A percentile compares a stretch with the other conserved stretches of the same genome.
Evolutionary conservation across 2,888 invertebrate species (phyloP).

Genomic region (Stramonita haemastoma): DNA sequence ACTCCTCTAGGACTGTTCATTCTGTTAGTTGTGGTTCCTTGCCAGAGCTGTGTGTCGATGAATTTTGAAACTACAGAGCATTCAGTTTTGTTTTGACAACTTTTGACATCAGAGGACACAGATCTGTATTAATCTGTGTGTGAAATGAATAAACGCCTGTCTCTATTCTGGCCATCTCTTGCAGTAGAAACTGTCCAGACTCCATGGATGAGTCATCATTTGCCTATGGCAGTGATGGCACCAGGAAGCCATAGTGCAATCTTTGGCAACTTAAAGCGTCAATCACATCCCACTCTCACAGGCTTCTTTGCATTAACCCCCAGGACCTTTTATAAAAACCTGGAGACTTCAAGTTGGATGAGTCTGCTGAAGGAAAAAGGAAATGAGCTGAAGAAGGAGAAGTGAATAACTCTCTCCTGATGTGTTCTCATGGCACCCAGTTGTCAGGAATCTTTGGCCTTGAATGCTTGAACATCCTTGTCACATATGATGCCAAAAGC

Average conservation of each 20-base stretch:
- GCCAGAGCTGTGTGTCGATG: conserved; percentile 12
- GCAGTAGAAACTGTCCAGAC: conserved; percentile 29
- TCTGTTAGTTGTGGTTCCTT: not conserved
- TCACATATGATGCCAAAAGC: too few relatives aligned
- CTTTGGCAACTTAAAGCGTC: conserved; percentile 40
- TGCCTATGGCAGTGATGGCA: conserved; percentile 41
- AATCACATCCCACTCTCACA: conserved; percentile 40
- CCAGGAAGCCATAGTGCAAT: conserved; percentile 35
- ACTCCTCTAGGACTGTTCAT: not conserved
- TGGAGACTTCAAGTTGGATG: conserved; percentile 36
- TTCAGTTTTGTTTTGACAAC: conserved; percentile 21
- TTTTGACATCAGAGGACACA: not conserved
- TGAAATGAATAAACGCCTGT: conserved; percentile 3
- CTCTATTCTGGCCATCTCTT: not conserved
- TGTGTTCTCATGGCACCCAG: too few relatives aligned
- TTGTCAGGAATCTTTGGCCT: too few relatives aligned
- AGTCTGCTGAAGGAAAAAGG: conserved; percentile 21
- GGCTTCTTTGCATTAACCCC: conserved; percentile 45
- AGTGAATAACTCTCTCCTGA: too few relatives aligned
- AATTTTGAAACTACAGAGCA: conserved; percentile 34
- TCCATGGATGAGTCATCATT: conserved; percentile 37
- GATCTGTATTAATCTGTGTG: conserved; percentile 19
- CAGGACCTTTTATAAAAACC: conserved; percentile 14
- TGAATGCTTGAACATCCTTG: too few relatives aligned
- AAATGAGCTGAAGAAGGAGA: not conserved